phyloP scores from a whole-genome alignment of 2,797 vertebrate species.

The Protosalanx chinensis region DNA sequence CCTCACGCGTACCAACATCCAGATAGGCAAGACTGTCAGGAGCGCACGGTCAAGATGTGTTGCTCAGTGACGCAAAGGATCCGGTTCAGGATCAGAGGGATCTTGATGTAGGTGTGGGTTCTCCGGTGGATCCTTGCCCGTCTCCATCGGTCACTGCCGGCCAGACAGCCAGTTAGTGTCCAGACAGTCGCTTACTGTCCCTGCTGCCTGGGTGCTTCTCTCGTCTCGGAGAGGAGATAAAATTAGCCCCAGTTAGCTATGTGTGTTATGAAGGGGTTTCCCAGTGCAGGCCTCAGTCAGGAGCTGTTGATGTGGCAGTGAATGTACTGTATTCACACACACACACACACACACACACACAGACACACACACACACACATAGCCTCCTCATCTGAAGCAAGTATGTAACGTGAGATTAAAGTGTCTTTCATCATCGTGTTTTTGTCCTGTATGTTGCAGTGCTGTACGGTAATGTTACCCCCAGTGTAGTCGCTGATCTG shows the following conservation, averaged over 20 bases:
- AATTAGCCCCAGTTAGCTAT: conserved; percentile 50
- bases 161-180: background rate
- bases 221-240: conserved; percentile 34
- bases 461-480: background rate
- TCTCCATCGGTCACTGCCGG: background rate
- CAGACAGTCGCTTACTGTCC: background rate
- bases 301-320: conserved; percentile 49
- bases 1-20: too few relatives aligned
- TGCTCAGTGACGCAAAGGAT: too few relatives aligned
- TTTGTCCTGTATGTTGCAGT: conserved; percentile 3
- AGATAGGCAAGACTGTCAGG: too few relatives aligned
- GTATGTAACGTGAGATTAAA: background rate
- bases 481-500: background rate
- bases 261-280: conserved; percentile 57
- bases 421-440: background rate
- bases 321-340: conserved; percentile 15
- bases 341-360: conserved; percentile 2
- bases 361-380: background rate
- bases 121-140: too few relatives aligned
- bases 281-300: conserved; percentile 42
- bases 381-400: background rate
- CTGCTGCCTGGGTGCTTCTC: background rate
- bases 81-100: too few relatives aligned
- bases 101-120: too few relatives aligned
- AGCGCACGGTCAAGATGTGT: too few relatives aligned